Percentiles rank a stretch among this genome's conserved stretches.
These are phyloP conservation scores for Listronotus oregonensis DNA, from an alignment of 1,140 invertebrate species.

Conservation along the genomic window DNA sequence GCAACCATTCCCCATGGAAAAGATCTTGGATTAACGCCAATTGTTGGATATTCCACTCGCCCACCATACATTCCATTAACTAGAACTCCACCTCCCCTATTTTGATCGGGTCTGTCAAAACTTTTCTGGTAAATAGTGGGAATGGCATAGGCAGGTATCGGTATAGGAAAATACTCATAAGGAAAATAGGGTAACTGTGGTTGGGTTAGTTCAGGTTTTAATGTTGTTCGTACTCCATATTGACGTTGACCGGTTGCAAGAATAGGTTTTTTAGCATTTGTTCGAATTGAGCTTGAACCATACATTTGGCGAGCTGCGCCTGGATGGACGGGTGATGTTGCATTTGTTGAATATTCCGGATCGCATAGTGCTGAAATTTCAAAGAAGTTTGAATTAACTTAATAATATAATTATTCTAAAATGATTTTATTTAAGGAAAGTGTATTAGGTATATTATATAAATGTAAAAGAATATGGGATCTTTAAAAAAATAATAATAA, in stretches of 20 bases:
- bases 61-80: slow-evolving; percentile 19
- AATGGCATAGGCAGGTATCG: slow-evolving; percentile 17
- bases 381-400: too few relatives aligned
- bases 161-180: slow-evolving; percentile 14
- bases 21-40: neutral
- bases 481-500: too few relatives aligned
- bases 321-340: slow-evolving; percentile 54
- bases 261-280: slow-evolving; percentile 49
- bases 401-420: too few relatives aligned
- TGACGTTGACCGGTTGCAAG: slow-evolving; percentile 41
- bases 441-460: too few relatives aligned
- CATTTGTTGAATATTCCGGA: slow-evolving; percentile 23
- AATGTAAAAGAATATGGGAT: too few relatives aligned
- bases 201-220: slow-evolving; percentile 33
- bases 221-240: slow-evolving; percentile 43
- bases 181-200: neutral
- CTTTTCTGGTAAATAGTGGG: slow-evolving; percentile 2
- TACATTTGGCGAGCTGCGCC: slow-evolving; percentile 64
- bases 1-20: slow-evolving; percentile 12
- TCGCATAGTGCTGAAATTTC: slow-evolving; percentile 34
- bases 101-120: slow-evolving; percentile 6
- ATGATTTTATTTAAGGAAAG: too few relatives aligned
- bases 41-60: slow-evolving; percentile 11
- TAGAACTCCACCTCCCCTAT: slow-evolving; percentile 10
- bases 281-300: slow-evolving; percentile 61